Conservation (phyloP, 1,140 invertebrate species). For the Paracyclopina nana region DNA sequence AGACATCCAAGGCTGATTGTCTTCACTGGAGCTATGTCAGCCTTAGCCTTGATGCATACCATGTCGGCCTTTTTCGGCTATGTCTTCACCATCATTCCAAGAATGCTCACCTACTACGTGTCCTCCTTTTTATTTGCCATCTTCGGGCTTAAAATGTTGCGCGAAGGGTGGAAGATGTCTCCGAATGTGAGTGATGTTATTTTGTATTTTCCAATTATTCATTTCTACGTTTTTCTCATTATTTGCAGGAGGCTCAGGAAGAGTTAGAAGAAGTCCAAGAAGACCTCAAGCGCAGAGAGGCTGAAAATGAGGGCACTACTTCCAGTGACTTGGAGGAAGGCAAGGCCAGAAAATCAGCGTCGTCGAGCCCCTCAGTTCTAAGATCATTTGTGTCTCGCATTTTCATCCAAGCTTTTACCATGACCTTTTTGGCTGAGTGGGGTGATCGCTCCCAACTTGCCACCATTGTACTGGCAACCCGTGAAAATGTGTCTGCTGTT, state of each 20-base stretch:
- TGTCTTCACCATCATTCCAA: not conserved
- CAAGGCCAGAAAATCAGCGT: too few relatives aligned
- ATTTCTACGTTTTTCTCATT: too few relatives aligned
- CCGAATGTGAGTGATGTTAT: constrained; percentile 49
- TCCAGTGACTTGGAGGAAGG: too few relatives aligned
- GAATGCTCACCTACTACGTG: constrained; percentile 74
- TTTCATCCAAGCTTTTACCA: constrained; percentile 58
- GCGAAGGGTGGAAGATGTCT: constrained; percentile 88
- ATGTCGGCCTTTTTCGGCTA: constrained; percentile 36
- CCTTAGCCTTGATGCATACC: constrained; percentile 83
- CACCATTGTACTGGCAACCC: constrained; percentile 62
- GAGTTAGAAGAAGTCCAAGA: not conserved
- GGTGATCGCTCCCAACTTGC: constrained; percentile 92
- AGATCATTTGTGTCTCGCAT: too few relatives aligned
- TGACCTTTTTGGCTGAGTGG: constrained; percentile 98
- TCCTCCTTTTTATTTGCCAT: constrained; percentile 85
- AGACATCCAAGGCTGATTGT: constrained; percentile 77
- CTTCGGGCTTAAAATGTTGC: constrained; percentile 97
- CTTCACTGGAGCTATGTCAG: constrained; percentile 75
- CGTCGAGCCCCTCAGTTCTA: too few relatives aligned
- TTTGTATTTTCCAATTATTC: too few relatives aligned
- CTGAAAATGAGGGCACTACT: too few relatives aligned
- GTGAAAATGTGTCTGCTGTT: constrained; percentile 69
- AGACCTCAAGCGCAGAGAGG: not conserved
- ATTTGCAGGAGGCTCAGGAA: too few relatives aligned